A percentile compares a stretch with the other conserved stretches of the same genome.
Evolutionary conservation across 2,113 vertebrate genomes (phyloP).

Genomic region (Geococcyx californianus): DNA sequence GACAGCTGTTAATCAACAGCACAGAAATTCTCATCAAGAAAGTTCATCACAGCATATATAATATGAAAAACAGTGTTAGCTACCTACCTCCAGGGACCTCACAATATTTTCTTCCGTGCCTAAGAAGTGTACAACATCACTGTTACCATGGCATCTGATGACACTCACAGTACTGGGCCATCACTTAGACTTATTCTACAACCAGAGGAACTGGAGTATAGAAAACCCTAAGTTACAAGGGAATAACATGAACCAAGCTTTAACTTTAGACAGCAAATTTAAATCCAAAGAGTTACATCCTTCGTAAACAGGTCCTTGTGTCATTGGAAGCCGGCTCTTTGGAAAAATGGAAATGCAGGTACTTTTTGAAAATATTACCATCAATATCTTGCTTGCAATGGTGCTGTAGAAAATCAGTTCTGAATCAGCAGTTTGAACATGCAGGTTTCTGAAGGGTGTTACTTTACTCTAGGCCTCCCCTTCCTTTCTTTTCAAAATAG

Average conservation of each 20-base stretch:
- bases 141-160: not conserved
- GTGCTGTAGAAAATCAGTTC: accelerated
- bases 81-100: not conserved
- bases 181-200: not conserved
- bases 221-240: not conserved
- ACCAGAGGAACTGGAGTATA: not conserved
- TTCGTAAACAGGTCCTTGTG: not conserved
- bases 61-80: not conserved
- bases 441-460: not conserved
- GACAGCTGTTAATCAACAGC: not conserved
- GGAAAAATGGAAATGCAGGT: not conserved
- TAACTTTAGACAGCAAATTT: not conserved
- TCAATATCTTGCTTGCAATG: no score
- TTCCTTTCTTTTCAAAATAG: not conserved
- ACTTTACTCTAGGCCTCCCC: not conserved
- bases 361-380: not conserved
- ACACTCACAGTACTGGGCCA: no score
- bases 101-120: not conserved
- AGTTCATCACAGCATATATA: not conserved
- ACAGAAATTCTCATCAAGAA: not conserved
- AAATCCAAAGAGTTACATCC: not conserved
- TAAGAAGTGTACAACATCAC: accelerated
- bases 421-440: not conserved
- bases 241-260: not conserved
- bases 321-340: not conserved